phyloP scores from a whole-genome alignment of 1,140 invertebrate species.

The Diploscapter pachys region DNA sequence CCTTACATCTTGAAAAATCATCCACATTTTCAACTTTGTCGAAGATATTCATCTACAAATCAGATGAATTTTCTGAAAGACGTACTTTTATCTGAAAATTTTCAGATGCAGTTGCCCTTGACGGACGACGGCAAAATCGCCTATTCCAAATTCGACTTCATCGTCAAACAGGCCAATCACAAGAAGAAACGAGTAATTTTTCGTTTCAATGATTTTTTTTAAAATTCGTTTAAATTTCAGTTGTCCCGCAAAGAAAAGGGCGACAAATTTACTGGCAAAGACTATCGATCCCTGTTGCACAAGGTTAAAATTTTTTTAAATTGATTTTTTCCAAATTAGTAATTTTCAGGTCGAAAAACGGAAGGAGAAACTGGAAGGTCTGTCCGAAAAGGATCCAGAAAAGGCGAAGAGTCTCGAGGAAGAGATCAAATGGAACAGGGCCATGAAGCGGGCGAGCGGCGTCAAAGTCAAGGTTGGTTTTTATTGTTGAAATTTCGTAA shows the following conservation, averaged over 20 bases:
- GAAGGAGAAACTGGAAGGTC: constrained; percentile 17
- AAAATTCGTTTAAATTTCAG: constrained; percentile 4
- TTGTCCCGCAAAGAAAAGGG: constrained; percentile 6
- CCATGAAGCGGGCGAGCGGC: constrained; percentile 19
- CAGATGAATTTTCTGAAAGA: too few species aligned
- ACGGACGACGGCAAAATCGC: constrained; percentile 27
- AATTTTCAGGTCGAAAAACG: constrained; percentile 13
- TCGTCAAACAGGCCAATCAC: constrained; percentile 19
- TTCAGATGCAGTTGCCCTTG: too few species aligned
- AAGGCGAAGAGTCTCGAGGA: constrained; percentile 22
- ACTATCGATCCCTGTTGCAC: constrained; percentile 15
- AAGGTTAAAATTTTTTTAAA: constrained; percentile 4
- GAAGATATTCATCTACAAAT: too few species aligned
- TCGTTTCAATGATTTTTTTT: background rate
- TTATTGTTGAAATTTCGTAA: background rate
- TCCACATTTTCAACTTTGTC: too few species aligned
- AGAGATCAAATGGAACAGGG: constrained; percentile 26
- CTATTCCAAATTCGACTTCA: constrained; percentile 34
- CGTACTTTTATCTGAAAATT: too few species aligned
- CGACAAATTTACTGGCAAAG: constrained; percentile 27
- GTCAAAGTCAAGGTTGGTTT: constrained; percentile 27
- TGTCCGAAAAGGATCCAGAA: constrained; percentile 25
- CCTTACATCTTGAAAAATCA: too few species aligned
- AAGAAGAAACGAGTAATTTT: constrained; percentile 21
- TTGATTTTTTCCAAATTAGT: background rate